Base-by-base conservation (phyloP, 2,888 invertebrate species). In the Sinhomidia bicolor region DNA sequence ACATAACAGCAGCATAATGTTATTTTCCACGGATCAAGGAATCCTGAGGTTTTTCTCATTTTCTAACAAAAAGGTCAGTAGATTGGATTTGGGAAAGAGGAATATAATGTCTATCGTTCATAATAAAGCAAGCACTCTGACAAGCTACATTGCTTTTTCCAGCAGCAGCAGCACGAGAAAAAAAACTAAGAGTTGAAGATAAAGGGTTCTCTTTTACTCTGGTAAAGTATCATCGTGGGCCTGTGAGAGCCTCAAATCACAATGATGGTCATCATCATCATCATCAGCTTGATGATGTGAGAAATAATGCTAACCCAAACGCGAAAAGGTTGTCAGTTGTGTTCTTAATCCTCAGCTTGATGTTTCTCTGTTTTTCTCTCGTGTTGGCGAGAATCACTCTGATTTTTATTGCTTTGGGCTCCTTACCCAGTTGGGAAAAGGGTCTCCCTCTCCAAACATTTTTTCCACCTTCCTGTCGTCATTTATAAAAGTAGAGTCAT, bases 1-100 rank as follows among this genome's bases (percentile, higher is more conserved):
- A 47, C 47, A 57, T 60, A 36, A 76, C 14, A 14, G 17, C n/a
- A 36, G n/a, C 54, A 17, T 80, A 85, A 76, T 65, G 79, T 17
- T 54, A 85, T 85, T 85, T 57, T 85, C 65, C 41, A 85, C 85
- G 85, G 85, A 85, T 85, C 85, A 68, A 29, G 68, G 68, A 79
- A 68, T 68, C 51, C 47, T 79, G 79, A 85, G 78, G 85, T 78
- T 85, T 85, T n/a, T 23, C 57, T 57, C 57, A 76, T 76, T 76
- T 76, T 20, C 54, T 26, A 54, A 36, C 54, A 78, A 85, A 85
- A 85, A 85, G 85, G 78, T 85, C 78, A 85, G 80, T 54, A 41
- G 62, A 80, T 47, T 81, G 60, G 79, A 79, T 79, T 79, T 36
- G 3, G 36, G 65, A 32, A 29, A 62, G 57, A 20, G 57, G 29